Conservation (phyloP, 2,888 invertebrate genomes). For the Nomada ferruginata region DNA sequence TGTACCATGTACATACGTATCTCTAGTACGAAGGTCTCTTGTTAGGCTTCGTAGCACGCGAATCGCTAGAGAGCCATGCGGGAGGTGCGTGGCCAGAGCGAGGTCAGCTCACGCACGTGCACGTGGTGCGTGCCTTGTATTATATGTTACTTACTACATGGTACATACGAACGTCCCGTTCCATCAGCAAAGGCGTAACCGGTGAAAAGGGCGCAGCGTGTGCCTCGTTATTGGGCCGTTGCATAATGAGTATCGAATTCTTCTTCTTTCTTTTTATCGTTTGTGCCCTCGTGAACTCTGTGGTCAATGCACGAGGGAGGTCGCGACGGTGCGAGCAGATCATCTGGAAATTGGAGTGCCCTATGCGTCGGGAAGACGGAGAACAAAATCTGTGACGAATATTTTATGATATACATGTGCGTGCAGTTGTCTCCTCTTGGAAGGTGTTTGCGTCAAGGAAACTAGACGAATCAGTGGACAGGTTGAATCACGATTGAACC, state of each 20-base stretch:
- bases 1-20: background rate
- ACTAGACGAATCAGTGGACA: background rate
- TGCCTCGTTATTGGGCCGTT: constrained; percentile 46
- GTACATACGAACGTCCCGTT: constrained; percentile 51
- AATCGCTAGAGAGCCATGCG: constrained; percentile 71
- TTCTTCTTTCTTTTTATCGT: constrained; percentile 16
- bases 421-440: too few species aligned
- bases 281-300: constrained; percentile 8
- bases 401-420: too few species aligned
- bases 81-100: constrained; percentile 78
- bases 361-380: background rate
- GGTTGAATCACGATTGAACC: constrained; percentile 8
- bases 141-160: constrained; percentile 35
- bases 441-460: background rate
- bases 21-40: constrained; percentile 52
- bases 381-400: too few species aligned
- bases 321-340: background rate
- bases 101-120: constrained; percentile 78
- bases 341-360: background rate
- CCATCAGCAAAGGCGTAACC: constrained; percentile 45
- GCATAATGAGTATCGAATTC: constrained; percentile 40
- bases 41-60: constrained; percentile 59
- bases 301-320: background rate
- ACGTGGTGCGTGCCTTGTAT: constrained; percentile 63
- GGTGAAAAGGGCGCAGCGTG: constrained; percentile 28